These are phyloP conservation scores for Drosophila helvetica DNA, from an alignment of 2,888 invertebrate species.

Conservation along the genomic window DNA sequence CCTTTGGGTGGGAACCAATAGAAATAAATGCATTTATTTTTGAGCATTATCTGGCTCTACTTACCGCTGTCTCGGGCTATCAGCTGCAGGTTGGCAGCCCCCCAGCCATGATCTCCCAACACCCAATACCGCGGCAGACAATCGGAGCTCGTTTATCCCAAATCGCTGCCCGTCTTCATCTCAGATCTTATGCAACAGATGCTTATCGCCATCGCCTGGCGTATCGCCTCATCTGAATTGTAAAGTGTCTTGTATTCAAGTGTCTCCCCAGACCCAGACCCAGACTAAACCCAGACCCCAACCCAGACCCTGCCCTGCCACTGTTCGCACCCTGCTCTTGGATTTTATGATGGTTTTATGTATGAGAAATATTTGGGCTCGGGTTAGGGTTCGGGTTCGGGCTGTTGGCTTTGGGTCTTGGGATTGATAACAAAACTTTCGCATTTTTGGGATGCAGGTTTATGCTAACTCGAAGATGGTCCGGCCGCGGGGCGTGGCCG, in stretches of 20 bases:
- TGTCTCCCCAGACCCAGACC: conserved; percentile 2
- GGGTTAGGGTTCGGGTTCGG: neutral
- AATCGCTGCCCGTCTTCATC: neutral
- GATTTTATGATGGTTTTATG: conserved; percentile 53
- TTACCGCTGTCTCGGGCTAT: too few species aligned
- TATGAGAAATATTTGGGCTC: conserved; percentile 45
- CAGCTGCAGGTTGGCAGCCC: too few species aligned
- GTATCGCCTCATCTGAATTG: conserved; percentile 30
- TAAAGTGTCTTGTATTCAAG: conserved; percentile 7
- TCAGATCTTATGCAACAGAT: conserved; percentile 34
- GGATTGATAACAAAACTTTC: conserved; percentile 63
- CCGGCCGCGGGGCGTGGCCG: conserved; percentile 50
- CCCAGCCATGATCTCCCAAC: too few species aligned
- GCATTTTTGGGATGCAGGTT: conserved; percentile 52
- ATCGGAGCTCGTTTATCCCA: conserved; percentile 16
- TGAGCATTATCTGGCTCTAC: too few species aligned
- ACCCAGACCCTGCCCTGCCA: too few species aligned
- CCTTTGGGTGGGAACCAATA: too few species aligned
- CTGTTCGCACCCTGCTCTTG: neutral
- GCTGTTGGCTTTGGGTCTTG: neutral
- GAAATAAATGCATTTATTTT: too few species aligned
- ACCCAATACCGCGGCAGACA: neutral
- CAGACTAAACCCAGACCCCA: too few species aligned
- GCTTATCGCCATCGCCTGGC: conserved; percentile 12
- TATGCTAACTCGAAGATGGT: conserved; percentile 19